Percentiles rank a stretch among this genome's conserved stretches.
Conservation (phyloP, 2,888 invertebrate species). For the Trissolcus brochymenae region DNA sequence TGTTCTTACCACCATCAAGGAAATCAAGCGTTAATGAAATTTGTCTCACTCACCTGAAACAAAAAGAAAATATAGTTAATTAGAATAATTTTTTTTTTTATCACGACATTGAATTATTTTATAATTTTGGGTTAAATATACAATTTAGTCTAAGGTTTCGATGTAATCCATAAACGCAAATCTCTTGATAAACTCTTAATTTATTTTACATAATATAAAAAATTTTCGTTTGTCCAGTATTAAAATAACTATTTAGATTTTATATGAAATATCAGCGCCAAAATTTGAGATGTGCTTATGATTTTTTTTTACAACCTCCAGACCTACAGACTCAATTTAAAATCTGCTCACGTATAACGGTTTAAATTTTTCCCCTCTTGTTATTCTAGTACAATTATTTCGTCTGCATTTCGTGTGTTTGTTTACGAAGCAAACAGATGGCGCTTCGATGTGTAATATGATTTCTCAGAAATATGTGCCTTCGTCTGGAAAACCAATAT, state of each 20-base stretch:
- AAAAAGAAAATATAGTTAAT: background rate
- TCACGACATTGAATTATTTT: background rate
- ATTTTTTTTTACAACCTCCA: too few relatives aligned
- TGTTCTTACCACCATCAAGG: background rate
- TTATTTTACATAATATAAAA: background rate
- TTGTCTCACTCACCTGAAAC: slow-evolving; percentile 5
- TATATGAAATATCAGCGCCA: too few relatives aligned
- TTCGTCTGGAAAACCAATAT: slow-evolving; percentile 16
- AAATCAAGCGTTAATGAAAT: background rate
- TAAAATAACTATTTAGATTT: too few relatives aligned
- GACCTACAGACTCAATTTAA: too few relatives aligned
- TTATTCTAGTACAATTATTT: slow-evolving; percentile 15
- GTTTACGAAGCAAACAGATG: slow-evolving; percentile 28
- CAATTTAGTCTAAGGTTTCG: too few relatives aligned
- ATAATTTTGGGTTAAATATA: too few relatives aligned
- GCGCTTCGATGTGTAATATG: slow-evolving; percentile 9
- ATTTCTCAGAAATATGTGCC: slow-evolving; percentile 20
- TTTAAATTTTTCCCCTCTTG: slow-evolving; percentile 1
- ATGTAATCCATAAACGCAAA: too few relatives aligned
- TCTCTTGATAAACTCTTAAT: background rate
- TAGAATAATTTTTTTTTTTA: background rate
- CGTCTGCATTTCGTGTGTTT: slow-evolving; percentile 8
- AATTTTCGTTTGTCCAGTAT: too few relatives aligned
- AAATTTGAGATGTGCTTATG: too few relatives aligned
- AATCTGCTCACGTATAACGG: background rate